Conservation (phyloP, 2,113 vertebrate genomes). For the cattle (Bos taurus) region ARS-UCD2.0 NC_037348.1:30803501-30804000, state of each 20-base stretch:
- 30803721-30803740: background rate
- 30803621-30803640: background rate
- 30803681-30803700: background rate
- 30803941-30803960: background rate
- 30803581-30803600: background rate
- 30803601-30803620: background rate
- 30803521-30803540: background rate
- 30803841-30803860: background rate
- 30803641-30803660: background rate
- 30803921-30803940: background rate
- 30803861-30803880: too few relatives aligned
- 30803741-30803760: background rate
- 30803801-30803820: background rate
- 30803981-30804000: background rate
- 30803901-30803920: background rate
- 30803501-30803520: background rate
- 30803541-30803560: background rate
- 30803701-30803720: background rate
- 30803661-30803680: background rate
- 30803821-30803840: background rate
- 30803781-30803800: background rate
- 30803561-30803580: background rate
- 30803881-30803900: background rate
- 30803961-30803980: background rate
- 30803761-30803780: background rate